phyloP scores from a whole-genome alignment of 2,113 vertebrate genomes.

The Dipodomys ordii region DNA sequence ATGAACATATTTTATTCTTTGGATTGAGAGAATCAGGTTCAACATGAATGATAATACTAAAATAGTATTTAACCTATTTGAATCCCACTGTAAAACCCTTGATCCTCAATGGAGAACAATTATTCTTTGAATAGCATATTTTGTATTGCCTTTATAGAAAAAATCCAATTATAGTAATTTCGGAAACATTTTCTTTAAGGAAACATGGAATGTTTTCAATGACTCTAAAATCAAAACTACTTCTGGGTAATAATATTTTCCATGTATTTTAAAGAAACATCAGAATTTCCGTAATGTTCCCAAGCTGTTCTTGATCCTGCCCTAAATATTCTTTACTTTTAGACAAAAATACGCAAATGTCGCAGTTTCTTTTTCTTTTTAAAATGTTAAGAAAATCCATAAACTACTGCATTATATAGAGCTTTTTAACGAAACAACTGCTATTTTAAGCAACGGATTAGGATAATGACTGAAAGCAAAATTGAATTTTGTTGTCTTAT shows the following conservation, averaged over 20 bases:
- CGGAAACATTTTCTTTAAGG: background rate
- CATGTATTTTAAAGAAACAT: background rate
- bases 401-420: background rate
- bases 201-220: background rate
- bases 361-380: background rate
- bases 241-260: background rate
- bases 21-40: background rate
- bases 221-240: background rate
- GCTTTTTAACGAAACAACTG: background rate
- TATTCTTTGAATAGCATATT: background rate
- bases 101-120: background rate
- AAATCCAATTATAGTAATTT: background rate
- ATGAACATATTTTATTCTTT: background rate
- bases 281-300: background rate
- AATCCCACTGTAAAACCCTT: background rate
- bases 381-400: background rate
- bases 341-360: background rate
- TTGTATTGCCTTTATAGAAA: background rate
- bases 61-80: background rate
- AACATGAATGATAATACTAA: slow-evolving; percentile 14
- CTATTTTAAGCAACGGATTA: background rate
- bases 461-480: background rate
- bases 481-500: background rate
- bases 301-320: rapidly evolving
- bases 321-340: background rate